phyloP scores from a whole-genome alignment of 1,140 invertebrate genomes.

The Tribolium madens region DNA sequence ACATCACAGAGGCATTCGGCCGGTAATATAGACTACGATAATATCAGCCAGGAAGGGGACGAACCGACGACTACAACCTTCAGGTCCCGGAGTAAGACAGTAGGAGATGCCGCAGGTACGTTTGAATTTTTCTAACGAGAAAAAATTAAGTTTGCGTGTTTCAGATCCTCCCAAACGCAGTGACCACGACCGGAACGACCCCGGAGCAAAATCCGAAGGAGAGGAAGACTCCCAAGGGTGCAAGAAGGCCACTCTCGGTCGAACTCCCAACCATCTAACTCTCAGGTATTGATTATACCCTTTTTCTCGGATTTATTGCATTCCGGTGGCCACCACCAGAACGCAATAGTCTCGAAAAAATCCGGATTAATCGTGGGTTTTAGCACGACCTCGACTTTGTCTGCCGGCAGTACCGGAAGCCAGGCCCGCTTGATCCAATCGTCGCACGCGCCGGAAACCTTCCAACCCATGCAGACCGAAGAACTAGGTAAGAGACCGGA shows the following conservation, averaged over 20 bases:
- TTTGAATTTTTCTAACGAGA: too few relatives aligned
- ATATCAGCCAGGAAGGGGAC: constrained; percentile 72
- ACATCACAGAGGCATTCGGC: constrained; percentile 89
- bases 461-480: constrained; percentile 85
- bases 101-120: constrained; percentile 84
- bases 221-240: constrained; percentile 83
- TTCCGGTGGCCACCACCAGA: neutral
- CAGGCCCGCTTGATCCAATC: constrained; percentile 94
- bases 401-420: constrained; percentile 92
- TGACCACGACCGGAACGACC: constrained; percentile 74
- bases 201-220: constrained; percentile 87
- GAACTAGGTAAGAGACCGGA: constrained; percentile 82
- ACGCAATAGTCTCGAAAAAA: neutral
- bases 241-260: constrained; percentile 79
- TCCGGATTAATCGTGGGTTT: constrained; percentile 26
- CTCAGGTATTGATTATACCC: constrained; percentile 72
- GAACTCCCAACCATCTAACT: constrained; percentile 92
- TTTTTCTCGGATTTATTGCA: neutral
- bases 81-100: constrained; percentile 88
- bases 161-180: constrained; percentile 59
- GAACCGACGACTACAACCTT: constrained; percentile 72
- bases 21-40: constrained; percentile 88
- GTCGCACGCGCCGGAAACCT: constrained; percentile 90
- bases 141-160: neutral
- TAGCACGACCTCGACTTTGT: constrained; percentile 92